Percentiles rank a stretch among this genome's conserved stretches.
phyloP scores from a whole-genome alignment of 2,113 vertebrate species.

The Prionailurus bengalensis region DNA sequence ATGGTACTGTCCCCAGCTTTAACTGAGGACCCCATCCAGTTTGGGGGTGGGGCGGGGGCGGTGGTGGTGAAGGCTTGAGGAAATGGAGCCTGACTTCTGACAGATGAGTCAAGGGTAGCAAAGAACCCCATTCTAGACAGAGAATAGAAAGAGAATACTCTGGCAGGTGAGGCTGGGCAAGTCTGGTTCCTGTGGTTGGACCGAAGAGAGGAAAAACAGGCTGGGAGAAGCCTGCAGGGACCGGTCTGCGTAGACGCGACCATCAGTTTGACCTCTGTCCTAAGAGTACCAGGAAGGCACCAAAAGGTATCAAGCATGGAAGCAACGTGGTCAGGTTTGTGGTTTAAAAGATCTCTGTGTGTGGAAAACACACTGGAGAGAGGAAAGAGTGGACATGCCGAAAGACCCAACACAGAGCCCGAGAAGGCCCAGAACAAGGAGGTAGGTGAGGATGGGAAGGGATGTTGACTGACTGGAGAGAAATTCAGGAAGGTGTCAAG shows the following conservation, averaged over 20 bases:
- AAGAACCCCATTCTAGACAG: neutral
- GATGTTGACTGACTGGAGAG: neutral
- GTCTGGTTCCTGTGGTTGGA: neutral
- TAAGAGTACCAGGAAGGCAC: neutral
- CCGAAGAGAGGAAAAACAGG: neutral
- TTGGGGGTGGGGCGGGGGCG: neutral
- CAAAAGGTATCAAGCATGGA: neutral
- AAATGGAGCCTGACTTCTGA: neutral
- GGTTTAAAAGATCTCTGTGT: slow-evolving; percentile 14
- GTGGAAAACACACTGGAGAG: neutral
- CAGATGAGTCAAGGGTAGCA: neutral
- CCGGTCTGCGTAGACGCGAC: accelerated
- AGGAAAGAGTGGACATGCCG: neutral
- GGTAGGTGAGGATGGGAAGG: neutral
- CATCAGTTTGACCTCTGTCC: neutral
- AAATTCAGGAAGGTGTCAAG: neutral
- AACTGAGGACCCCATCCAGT: neutral
- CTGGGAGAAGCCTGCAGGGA: neutral
- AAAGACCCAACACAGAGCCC: neutral
- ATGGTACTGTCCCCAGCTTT: neutral
- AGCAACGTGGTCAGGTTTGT: neutral
- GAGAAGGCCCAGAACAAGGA: neutral
- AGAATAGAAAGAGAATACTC: neutral
- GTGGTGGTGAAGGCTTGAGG: neutral
- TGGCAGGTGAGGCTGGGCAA: neutral